These are phyloP conservation scores for Holacanthella duospinosa DNA, from an alignment of 2,888 invertebrate species.

Conservation along the genomic window DNA sequence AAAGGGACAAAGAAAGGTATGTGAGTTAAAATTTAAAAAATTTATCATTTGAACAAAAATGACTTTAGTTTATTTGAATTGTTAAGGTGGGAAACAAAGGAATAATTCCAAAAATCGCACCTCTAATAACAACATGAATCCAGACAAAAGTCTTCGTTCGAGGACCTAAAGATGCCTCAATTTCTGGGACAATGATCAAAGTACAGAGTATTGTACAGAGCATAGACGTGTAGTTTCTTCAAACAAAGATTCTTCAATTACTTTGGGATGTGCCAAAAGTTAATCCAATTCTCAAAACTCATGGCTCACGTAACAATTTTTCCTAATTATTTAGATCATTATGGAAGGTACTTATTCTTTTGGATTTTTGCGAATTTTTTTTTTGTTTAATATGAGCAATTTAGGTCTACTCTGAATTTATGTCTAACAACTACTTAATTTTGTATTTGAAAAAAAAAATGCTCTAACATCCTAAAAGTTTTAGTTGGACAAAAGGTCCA, in stretches of 20 bases:
- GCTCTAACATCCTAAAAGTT: background rate
- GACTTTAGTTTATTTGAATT: background rate
- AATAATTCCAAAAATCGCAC: conserved; percentile 29
- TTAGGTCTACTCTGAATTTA: no score
- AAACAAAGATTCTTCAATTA: no score
- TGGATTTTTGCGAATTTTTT: no score
- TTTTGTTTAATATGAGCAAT: no score
- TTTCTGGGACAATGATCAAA: background rate
- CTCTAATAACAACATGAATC: background rate
- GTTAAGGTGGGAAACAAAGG: conserved; percentile 20
- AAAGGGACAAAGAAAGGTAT: background rate
- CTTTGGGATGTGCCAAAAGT: no score
- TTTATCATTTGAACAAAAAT: background rate
- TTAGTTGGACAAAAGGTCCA: background rate
- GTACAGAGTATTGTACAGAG: no score
- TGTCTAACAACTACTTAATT: background rate
- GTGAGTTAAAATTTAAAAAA: background rate
- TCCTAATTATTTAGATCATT: no score
- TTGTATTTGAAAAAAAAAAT: background rate
- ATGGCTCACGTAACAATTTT: no score
- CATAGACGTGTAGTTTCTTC: no score
- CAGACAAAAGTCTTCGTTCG: conserved; percentile 20
- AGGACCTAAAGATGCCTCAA: background rate
- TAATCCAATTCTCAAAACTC: no score
- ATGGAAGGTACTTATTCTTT: no score